Conservation (phyloP, 2,888 invertebrate genomes). For the Neoaliturus tenellus region DNA sequence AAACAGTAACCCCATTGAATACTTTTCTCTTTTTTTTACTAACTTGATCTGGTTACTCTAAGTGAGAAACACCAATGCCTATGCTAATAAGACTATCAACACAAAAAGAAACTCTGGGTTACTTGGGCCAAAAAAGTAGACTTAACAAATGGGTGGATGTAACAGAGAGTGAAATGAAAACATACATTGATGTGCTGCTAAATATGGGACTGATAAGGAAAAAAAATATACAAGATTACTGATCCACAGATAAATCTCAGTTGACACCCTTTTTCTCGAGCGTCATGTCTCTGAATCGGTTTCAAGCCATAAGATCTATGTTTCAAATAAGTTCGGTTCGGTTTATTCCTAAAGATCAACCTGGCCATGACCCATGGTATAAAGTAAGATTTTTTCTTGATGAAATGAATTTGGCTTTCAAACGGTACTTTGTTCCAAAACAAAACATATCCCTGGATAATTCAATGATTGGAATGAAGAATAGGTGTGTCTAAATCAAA, state of each 20-base stretch:
- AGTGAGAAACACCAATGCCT: slow-evolving; percentile 38
- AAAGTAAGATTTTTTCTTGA: slow-evolving; percentile 43
- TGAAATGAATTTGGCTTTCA: slow-evolving; percentile 43
- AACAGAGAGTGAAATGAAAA: slow-evolving; percentile 38
- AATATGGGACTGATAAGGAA: slow-evolving; percentile 46
- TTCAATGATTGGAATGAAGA: slow-evolving; percentile 56
- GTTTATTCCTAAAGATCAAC: slow-evolving; percentile 36
- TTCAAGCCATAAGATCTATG: slow-evolving; percentile 23
- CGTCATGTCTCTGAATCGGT: slow-evolving; percentile 42
- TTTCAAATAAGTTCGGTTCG: slow-evolving; percentile 40
- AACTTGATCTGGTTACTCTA: slow-evolving; percentile 34
- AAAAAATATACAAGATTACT: slow-evolving; percentile 42
- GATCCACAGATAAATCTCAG: slow-evolving; percentile 17
- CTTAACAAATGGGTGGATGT: slow-evolving; percentile 20
- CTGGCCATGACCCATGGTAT: slow-evolving; percentile 51
- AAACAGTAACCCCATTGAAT: slow-evolving; percentile 25
- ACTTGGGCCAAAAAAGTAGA: not conserved
- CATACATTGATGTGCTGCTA: not conserved
- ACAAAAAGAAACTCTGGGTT: slow-evolving; percentile 23
- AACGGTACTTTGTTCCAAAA: slow-evolving; percentile 36
- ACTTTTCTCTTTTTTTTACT: slow-evolving; percentile 50
- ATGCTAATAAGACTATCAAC: not conserved
- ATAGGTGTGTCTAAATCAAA: not conserved
- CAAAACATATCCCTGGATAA: slow-evolving; percentile 52
- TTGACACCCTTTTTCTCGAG: slow-evolving; percentile 12